Percentiles rank a stretch among this genome's conserved stretches.
phyloP scores from a whole-genome alignment of 2,888 invertebrate genomes.

The Tyria jacobaeae region DNA sequence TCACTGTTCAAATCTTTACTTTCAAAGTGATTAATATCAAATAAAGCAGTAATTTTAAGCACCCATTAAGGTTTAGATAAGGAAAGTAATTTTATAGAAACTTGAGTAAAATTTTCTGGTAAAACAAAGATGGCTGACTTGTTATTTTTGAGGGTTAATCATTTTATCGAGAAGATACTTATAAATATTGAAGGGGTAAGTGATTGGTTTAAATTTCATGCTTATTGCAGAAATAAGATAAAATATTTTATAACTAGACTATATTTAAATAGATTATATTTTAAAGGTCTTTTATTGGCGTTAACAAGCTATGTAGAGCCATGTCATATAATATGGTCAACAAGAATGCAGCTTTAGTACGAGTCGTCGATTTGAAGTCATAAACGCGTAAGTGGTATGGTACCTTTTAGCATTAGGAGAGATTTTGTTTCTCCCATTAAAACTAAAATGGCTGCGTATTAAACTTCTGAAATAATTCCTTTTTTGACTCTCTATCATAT shows the following conservation, averaged over 20 bases:
- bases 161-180: conserved; percentile 60
- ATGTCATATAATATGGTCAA: too few relatives aligned
- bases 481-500: too few relatives aligned
- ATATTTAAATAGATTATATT: background rate
- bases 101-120: conserved; percentile 59
- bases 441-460: too few relatives aligned
- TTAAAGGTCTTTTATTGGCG: background rate
- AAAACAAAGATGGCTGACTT: conserved; percentile 61
- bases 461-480: too few relatives aligned
- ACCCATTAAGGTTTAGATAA: conserved; percentile 34
- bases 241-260: conserved; percentile 11
- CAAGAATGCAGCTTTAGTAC: too few relatives aligned
- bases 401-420: background rate
- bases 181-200: conserved; percentile 52
- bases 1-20: conserved; percentile 14
- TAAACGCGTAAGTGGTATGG: background rate
- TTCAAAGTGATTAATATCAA: conserved; percentile 28
- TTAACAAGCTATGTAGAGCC: too few relatives aligned
- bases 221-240: conserved; percentile 33
- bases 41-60: conserved; percentile 30
- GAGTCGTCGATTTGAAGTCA: too few relatives aligned
- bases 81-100: conserved; percentile 57
- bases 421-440: too few relatives aligned
- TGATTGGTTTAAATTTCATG: conserved; percentile 56
- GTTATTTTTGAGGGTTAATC: conserved; percentile 62